Base-by-base conservation (phyloP, 2,888 invertebrate species). In the Toxonevra muliebris region DNA sequence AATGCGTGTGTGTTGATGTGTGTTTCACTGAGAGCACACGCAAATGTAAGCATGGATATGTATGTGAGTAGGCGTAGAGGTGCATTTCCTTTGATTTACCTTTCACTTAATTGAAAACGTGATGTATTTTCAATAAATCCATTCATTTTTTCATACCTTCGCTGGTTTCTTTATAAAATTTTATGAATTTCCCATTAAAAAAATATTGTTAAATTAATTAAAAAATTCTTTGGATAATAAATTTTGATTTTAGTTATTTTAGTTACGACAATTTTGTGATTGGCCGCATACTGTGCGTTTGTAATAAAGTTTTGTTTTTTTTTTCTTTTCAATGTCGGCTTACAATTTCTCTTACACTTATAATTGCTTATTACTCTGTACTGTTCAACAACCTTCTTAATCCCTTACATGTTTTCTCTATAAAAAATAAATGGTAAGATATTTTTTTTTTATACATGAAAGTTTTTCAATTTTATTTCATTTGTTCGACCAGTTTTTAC, bases 401-500 rank as follows among this genome's bases (percentile, higher is more conserved):
- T 30, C 30, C 30, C 2, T 30, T 30, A 4, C 30, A 30, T 30
- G 30, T 30, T 2, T 30, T 30, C 30, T 30, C 30, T 30, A 30
- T 30, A 30, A 30, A 30, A 30, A 30, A 30, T 30, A 30, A n/a
- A 30, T 30, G 30, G 2, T 30, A 30, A 4, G 7, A 30, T 30
- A 4, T 7, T 30, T 7, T 2, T 30, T 30, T 30, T 30, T 30
- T 4, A 30, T 30, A 30, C 2, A 30, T 30, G 7, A 43, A 59
- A 62, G 58, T 58, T 54, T 67, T 42, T 8, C 45, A 68, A 68
- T 45, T 68, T 63, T 68, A 63, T 63, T 63, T 63, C 43, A n/a
- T 8, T 45, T 43, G 12, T 58, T 19, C 58, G 50, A 58, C 41
- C 42, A 53, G 20, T 53, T 53, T 53, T 12, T 19, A 19, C 53